Evolutionary conservation across 2,113 vertebrate genomes (phyloP).

Genomic region (Tragelaphus buxtoni): DNA sequence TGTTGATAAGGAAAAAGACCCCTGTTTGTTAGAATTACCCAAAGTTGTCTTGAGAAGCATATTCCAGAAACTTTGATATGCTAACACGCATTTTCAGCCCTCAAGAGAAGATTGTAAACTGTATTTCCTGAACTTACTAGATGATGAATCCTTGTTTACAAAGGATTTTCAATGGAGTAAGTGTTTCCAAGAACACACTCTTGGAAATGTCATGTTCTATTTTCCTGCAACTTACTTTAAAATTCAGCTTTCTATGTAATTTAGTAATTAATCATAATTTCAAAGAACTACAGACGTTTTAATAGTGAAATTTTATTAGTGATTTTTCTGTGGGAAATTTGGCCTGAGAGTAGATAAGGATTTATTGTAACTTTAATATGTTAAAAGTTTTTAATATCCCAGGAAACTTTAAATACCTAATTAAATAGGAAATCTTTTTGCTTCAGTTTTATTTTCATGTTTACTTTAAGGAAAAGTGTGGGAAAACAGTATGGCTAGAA

Average conservation of each 20-base stretch:
- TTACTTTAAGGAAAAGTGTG: background rate
- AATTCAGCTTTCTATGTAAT: background rate
- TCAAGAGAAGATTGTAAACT: background rate
- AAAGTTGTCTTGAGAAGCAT: conserved; percentile 9
- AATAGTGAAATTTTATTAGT: background rate
- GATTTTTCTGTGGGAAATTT: background rate
- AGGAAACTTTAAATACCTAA: conserved; percentile 6
- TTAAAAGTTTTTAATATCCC: background rate
- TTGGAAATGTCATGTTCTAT: background rate
- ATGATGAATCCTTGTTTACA: background rate
- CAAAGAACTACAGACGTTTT: conserved; percentile 21
- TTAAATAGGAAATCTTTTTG: background rate
- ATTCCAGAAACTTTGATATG: background rate
- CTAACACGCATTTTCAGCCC: background rate
- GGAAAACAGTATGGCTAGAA: background rate
- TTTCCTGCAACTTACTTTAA: conserved; percentile 25
- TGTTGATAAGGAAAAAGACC: background rate
- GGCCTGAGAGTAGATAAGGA: background rate
- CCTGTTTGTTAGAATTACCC: background rate
- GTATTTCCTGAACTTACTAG: background rate
- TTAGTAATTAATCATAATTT: background rate
- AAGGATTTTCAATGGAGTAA: background rate
- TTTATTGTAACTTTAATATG: background rate
- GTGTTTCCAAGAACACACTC: background rate
- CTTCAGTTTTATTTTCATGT: conserved; percentile 29